These are phyloP conservation scores for Ramazzottius varieornatus DNA, from an alignment of 2,888 invertebrate genomes.

Conservation along the genomic window DNA sequence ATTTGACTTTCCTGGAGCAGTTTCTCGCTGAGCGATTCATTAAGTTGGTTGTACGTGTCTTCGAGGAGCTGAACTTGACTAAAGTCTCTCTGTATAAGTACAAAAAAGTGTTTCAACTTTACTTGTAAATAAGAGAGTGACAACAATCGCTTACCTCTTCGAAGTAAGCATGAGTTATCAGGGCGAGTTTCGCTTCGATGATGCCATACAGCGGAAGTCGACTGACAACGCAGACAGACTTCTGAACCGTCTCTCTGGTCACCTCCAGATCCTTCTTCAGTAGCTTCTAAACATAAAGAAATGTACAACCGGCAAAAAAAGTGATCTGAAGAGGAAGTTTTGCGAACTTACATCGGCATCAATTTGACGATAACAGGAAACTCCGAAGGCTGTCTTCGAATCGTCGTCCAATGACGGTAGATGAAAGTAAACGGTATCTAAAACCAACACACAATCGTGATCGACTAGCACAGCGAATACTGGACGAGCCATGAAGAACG, in stretches of 20 bases:
- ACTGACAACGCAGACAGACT: slow-evolving; percentile 82
- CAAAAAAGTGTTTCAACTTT: not conserved
- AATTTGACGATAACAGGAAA: slow-evolving; percentile 92
- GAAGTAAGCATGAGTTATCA: slow-evolving; percentile 90
- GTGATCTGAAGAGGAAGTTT: no score
- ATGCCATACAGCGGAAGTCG: slow-evolving; percentile 61
- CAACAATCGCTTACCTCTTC: slow-evolving; percentile 34
- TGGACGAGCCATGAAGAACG: not conserved
- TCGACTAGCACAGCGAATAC: slow-evolving; percentile 4
- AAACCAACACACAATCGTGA: slow-evolving; percentile 7
- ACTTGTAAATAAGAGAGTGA: no score
- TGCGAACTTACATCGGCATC: slow-evolving; percentile 52
- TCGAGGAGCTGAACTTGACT: slow-evolving; percentile 58
- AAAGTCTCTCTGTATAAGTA: slow-evolving; percentile 39
- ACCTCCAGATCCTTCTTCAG: slow-evolving; percentile 74
- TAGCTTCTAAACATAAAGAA: slow-evolving; percentile 48
- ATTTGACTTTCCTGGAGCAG: slow-evolving; percentile 31
- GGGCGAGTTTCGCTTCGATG: slow-evolving; percentile 34
- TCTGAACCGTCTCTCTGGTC: slow-evolving; percentile 86
- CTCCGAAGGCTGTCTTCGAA: slow-evolving; percentile 63
- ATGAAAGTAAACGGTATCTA: slow-evolving; percentile 81
- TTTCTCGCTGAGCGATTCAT: slow-evolving; percentile 42
- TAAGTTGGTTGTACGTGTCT: slow-evolving; percentile 71
- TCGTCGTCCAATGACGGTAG: slow-evolving; percentile 61
- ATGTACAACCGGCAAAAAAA: no score